Evolutionary conservation across 1,140 invertebrate genomes (phyloP).

Genomic region (Sycobia sp.): DNA sequence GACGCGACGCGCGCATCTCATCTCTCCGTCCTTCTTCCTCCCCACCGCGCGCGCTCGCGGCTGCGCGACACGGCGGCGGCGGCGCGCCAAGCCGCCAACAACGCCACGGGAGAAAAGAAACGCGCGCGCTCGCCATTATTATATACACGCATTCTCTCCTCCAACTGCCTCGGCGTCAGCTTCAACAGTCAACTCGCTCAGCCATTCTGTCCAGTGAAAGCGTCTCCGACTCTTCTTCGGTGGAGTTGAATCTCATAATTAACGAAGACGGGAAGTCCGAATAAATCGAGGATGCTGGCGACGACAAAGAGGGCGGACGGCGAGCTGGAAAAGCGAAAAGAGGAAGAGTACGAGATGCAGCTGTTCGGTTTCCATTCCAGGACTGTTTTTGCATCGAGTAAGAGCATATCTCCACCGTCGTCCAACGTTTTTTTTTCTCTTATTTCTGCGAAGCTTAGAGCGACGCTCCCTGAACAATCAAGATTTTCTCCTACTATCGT

Average conservation of each 20-base stretch:
- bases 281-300: neutral
- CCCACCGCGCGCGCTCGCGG: too few species aligned
- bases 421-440: neutral
- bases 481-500: neutral
- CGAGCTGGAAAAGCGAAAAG: constrained; percentile 44
- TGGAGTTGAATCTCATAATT: too few species aligned
- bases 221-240: neutral
- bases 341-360: constrained; percentile 57
- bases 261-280: neutral
- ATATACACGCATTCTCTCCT: too few species aligned
- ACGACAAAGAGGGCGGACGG: constrained; percentile 23
- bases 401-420: constrained; percentile 40
- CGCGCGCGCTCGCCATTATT: too few species aligned
- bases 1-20: too few species aligned
- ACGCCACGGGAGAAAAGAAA: too few species aligned
- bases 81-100: too few species aligned
- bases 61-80: too few species aligned
- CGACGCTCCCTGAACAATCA: neutral
- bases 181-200: too few species aligned
- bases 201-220: constrained; percentile 24
- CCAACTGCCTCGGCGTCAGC: too few species aligned
- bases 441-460: too few species aligned
- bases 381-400: constrained; percentile 48
- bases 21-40: too few species aligned
- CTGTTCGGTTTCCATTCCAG: constrained; percentile 52